phyloP scores from a whole-genome alignment of 2,113 vertebrate species.

The Arvicanthis niloticus region DNA sequence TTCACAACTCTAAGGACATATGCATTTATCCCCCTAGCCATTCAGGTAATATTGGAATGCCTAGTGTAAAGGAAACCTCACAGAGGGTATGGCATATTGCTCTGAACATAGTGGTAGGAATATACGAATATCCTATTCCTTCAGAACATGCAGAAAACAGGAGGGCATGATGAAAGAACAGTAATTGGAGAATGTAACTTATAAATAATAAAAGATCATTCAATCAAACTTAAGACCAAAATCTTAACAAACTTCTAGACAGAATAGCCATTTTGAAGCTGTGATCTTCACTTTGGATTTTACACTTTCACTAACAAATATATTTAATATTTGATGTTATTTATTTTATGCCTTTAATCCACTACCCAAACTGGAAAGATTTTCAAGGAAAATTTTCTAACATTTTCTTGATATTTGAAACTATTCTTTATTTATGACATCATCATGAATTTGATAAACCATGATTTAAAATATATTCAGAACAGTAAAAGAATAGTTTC shows the following conservation, averaged over 20 bases:
- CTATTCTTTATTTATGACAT: background rate
- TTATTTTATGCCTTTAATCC: background rate
- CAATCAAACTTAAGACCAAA: background rate
- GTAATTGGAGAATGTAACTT: no score
- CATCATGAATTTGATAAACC: background rate
- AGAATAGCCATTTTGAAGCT: background rate
- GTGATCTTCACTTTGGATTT: background rate
- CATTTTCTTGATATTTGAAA: background rate
- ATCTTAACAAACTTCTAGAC: background rate
- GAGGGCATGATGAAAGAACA: background rate
- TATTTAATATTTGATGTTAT: background rate
- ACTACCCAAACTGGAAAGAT: background rate
- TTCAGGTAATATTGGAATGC: background rate
- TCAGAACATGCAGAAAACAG: background rate
- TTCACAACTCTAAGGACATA: background rate
- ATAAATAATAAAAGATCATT: background rate
- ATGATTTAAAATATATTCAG: no score
- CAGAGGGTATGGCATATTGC: no score
- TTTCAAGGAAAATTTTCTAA: background rate
- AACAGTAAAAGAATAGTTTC: background rate
- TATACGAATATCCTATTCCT: background rate
- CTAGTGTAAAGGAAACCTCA: background rate
- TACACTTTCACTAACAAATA: background rate
- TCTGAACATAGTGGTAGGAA: background rate
- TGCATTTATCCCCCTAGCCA: background rate